Base-by-base conservation (phyloP, 2,113 vertebrate species). In the Anser brachyrhynchus region DNA sequence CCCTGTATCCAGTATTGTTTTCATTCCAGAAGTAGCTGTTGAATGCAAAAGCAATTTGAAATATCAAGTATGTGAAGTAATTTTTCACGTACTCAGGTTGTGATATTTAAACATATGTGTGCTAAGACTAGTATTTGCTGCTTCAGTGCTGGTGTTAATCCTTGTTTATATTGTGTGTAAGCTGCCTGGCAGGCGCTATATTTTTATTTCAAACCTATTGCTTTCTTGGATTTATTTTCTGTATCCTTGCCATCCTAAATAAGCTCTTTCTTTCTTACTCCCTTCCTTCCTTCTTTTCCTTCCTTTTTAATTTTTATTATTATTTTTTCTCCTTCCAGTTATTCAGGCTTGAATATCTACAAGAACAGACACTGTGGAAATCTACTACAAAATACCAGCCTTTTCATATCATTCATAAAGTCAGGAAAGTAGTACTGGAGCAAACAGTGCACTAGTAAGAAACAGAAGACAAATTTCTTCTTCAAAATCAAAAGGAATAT, bases 191-290 rank as follows among this genome's bases (percentile, higher is more conserved):
- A 93, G 74, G 91, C 89, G 85, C 65, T 94, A 95, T 8, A 80
- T 87, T 95, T 96, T 91, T 93, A 72, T 90, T 84, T 87, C 55
- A 84, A 76, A 92, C 78, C 37, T 75, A 12, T 88, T 88, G 16
- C 37, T 94, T 89, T 89, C 37, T 92, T 91, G 28, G 70, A 84
- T 89, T 95, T 91, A 88, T 96, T 89, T 87, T 92, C 67, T 75
- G 2, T 77, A 83, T 75, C n/a, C 35, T 54, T 93, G 64, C 89
- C 57, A 52, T 83, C 4, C 51, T 73, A 84, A 92, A 65, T 39
- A 79, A 82, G 3, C 4, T 46, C 18, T 26, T 41, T 49, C 3
- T 55, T 43, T 67, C 71, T 20, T 44, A 44, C 61, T 41, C 20
- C 6, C 39, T 57, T 41, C 29, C 35, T 54, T 55, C 33, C 25